Evolutionary conservation across 2,797 vertebrate genomes (phyloP).

Genomic region (Selene dorsalis): DNA sequence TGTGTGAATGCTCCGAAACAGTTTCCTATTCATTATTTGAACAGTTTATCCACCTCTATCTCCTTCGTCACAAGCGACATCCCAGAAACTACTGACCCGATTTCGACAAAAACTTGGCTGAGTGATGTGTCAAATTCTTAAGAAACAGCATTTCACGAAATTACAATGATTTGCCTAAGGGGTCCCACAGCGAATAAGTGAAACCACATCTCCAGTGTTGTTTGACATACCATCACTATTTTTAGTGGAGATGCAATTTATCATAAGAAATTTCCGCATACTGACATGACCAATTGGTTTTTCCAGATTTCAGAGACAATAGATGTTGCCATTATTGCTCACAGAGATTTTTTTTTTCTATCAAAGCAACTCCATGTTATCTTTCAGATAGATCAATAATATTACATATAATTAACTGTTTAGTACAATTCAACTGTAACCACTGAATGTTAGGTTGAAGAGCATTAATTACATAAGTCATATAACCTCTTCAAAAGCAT

Average conservation of each 20-base stretch:
- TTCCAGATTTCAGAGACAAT: neutral
- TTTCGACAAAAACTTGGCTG: slow-evolving; percentile 52
- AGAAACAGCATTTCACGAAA: slow-evolving; percentile 37
- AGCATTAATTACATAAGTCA: slow-evolving; percentile 19
- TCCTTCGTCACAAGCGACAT: slow-evolving; percentile 33
- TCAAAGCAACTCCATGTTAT: neutral
- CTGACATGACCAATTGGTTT: slow-evolving; percentile 8
- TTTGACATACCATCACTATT: neutral
- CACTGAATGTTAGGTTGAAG: neutral
- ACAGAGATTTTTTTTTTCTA: slow-evolving; percentile 1
- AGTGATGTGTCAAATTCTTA: slow-evolving; percentile 41
- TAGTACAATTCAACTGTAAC: neutral
- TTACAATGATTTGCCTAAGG: slow-evolving; percentile 34
- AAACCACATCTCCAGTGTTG: neutral
- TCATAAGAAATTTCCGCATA: neutral
- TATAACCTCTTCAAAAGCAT: neutral
- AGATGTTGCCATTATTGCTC: neutral
- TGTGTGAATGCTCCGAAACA: slow-evolving; percentile 32
- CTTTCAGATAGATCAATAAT: neutral
- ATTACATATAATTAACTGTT: neutral
- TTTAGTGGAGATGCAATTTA: slow-evolving; percentile 19
- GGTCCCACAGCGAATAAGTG: slow-evolving; percentile 10
- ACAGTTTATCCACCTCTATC: slow-evolving; percentile 28
- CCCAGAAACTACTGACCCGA: slow-evolving; percentile 53
- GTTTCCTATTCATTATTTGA: slow-evolving; percentile 49